Evolutionary conservation across 2,797 vertebrate species (phyloP).

Genomic region (Peromyscus eremicus): DNA sequence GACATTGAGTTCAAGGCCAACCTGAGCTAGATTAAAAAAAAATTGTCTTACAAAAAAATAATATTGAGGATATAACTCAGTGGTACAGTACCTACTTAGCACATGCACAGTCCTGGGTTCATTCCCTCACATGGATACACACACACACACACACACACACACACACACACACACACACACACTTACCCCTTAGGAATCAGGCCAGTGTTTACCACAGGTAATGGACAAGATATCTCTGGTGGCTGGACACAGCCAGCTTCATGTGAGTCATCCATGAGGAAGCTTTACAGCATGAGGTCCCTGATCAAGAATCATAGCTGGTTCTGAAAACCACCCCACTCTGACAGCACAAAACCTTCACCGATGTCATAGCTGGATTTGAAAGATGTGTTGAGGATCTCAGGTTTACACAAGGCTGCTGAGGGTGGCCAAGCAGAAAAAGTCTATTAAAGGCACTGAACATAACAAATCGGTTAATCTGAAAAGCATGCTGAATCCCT

Average conservation of each 20-base stretch:
- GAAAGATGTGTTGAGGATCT: not conserved
- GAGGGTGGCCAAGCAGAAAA: not conserved
- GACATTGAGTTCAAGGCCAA: not conserved
- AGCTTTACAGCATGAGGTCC: not conserved
- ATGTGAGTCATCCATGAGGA: not conserved
- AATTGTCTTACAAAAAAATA: not conserved
- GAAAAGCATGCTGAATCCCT: not conserved
- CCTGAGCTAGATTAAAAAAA: not conserved
- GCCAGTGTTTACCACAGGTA: not conserved
- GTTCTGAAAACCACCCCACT: not conserved
- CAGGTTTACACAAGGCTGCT: not conserved
- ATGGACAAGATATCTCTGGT: not conserved
- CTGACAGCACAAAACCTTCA: not conserved
- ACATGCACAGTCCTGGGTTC: not conserved
- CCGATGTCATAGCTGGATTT: not conserved
- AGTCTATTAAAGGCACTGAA: not conserved
- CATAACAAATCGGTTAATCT: not conserved
- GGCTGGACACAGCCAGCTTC: not conserved
- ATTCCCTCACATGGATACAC: not conserved
- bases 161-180: not conserved
- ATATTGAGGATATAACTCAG: not conserved
- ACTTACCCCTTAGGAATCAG: not conserved
- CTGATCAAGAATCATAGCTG: not conserved
- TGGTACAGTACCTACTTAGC: not conserved
- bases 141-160: not conserved